Base-by-base conservation (phyloP, 1,140 invertebrate genomes). In the Ostrea denselamellosa region DNA sequence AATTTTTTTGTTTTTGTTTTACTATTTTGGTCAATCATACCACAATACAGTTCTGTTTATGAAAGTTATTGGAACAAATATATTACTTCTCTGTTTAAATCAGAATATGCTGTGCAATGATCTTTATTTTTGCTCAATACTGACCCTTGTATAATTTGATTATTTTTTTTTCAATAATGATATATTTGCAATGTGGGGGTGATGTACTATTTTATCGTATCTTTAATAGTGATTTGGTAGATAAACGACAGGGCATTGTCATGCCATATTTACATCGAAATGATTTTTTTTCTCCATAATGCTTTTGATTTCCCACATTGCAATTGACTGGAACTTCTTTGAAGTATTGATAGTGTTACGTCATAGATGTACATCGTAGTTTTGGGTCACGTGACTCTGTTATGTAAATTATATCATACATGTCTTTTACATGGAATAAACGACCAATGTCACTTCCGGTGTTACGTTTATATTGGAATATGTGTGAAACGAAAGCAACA, bases 401-500 rank as follows among this genome's bases (percentile, higher is more conserved):
- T 77, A 77, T 77, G 68, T 77, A 77, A 77, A 77, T 77, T 77
- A 77, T 77, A 77, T 77, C 68, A 77, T 77, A 77, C 68, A 77
- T 77, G 68, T 77, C 68, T 77, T 77, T 44, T 77, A 34, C 68
- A 77, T 77, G 68, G 68, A 77, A 77, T 77, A 77, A 77, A 77
- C 28, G 68, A 34, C 68, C 68, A 77, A 77, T 25, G 68, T 77
- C 56, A 62, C 17, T 62, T 62, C 56, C 14, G 17, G 17, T 19
- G 56, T 62, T 62, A 7, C 19, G 56, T 62, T 62, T 62, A 19
- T 62, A 19, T 58, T 10, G 17, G 54, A 3, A 12, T 12, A 56
- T 56, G 2, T 56, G 2, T 12, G 54, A 10, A 56, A 8, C 8
- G 17, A 56, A 17, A 10, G 2, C 2, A 56, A 56, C 0, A 56